Evolutionary conservation across 2,113 vertebrate genomes (phyloP), one percentile per base, ranked within the genome.

Genomic region (Tautogolabrus adspersus): DNA sequence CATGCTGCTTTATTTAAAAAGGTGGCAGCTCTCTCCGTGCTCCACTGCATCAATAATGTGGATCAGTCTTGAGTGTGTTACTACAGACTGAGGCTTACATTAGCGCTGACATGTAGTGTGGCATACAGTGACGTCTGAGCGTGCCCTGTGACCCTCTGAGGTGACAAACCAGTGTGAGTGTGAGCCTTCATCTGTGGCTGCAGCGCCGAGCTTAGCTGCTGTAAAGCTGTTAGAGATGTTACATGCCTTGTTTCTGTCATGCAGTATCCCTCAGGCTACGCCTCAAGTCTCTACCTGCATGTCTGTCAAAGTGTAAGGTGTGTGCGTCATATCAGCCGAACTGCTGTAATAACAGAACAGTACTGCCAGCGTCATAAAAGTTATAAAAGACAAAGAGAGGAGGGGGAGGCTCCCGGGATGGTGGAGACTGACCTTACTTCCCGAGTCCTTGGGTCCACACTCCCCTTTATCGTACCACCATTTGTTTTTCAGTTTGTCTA

Each of bases 401-500:
- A 69, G 70, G 87, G 87, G 88, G 87, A 79, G 80, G 88, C 85
- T 95, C 97, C 96, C 95, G 94, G 96, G 95, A 96, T 96, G 89
- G 93, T 94, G 96, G 95, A 93, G 94, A 99, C 98, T 99, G 96
- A 99, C 98, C 98, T 99, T 99, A 97, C 97, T 99, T 98, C 98
- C 98, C 93, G 98, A 99, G 97, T 99, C 98, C 97, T 99, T 99
- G 96, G 97, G 83, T 98, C 98, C 98, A 96, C 98, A 99, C 97
- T 99, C 97, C 95, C 98, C 98, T 97, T 99, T 99, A 99, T 99
- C 97, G 98, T 99, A 99, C 98, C 98, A 99, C 98, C 98, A 99
- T 99, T 99, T 99, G 97, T 97, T 99, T 99, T 99, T 99, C 97
- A 99, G 98, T 97, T 99, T 99, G 98, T 99, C 97, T 99, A 99